phyloP scores from a whole-genome alignment of 2,113 vertebrate species.

The Myodes glareolus region DNA sequence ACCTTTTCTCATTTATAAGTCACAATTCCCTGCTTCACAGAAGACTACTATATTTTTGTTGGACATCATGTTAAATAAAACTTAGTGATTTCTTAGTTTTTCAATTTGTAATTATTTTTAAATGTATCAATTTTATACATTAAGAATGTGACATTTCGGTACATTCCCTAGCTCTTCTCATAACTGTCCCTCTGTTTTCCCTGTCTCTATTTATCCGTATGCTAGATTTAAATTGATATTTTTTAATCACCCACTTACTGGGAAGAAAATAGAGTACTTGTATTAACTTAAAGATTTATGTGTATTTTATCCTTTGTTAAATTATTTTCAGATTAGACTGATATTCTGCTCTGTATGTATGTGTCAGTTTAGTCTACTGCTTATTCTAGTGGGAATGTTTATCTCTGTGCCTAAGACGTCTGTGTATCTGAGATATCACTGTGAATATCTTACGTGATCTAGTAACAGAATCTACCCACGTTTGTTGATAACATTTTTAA shows the following conservation, averaged over 20 bases:
- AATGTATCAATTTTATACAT: neutral
- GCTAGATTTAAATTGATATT: neutral
- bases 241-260: neutral
- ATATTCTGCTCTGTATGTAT: neutral
- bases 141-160: neutral
- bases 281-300: neutral
- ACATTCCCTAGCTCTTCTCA: neutral
- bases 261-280: neutral
- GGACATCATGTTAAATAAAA: neutral
- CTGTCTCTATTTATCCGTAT: neutral
- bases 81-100: neutral
- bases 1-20: neutral
- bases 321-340: neutral
- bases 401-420: neutral
- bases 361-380: neutral
- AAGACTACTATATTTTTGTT: neutral
- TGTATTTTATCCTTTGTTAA: neutral
- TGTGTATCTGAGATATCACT: neutral
- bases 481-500: neutral
- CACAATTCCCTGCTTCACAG: neutral
- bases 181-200: neutral
- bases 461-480: neutral
- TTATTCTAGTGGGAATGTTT: neutral
- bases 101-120: neutral
- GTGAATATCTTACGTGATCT: neutral